Conservation (phyloP, 2,113 vertebrate species). For the Hemichromis elongatus region DNA sequence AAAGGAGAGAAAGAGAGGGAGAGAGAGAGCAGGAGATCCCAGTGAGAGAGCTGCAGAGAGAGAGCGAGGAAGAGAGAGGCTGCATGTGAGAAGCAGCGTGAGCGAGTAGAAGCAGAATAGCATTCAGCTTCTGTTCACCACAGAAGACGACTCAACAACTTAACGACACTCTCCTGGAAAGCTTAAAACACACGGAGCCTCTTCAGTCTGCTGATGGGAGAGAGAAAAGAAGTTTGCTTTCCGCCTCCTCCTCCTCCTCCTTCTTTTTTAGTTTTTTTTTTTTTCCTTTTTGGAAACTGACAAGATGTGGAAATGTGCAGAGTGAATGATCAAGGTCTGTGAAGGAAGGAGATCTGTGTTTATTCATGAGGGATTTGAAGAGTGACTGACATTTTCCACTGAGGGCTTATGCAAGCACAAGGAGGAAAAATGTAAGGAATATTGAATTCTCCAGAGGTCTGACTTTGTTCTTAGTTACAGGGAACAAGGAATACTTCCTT, state of each 20-base stretch:
- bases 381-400: slow-evolving; percentile 16
- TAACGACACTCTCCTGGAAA: not conserved
- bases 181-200: not conserved
- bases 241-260: not conserved
- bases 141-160: slow-evolving; percentile 9
- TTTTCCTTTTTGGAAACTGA: not conserved
- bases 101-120: not conserved
- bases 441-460: not conserved
- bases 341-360: not conserved
- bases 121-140: slow-evolving; percentile 5
- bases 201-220: not conserved
- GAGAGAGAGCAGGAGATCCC: not conserved
- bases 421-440: not conserved
- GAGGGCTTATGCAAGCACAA: not conserved
- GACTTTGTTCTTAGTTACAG: not conserved
- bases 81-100: not conserved
- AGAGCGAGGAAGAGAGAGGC: not conserved
- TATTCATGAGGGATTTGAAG: not conserved
- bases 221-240: not conserved
- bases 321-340: not conserved
- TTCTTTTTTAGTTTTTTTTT: not conserved
- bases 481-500: not conserved
- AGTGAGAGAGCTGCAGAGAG: not conserved
- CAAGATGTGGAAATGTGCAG: not conserved
- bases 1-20: not conserved